Percentiles rank a stretch among this genome's conserved stretches.
These are phyloP conservation scores for Drosophila serrata DNA, from an alignment of 1,140 invertebrate species.

Conservation along the genomic window DNA sequence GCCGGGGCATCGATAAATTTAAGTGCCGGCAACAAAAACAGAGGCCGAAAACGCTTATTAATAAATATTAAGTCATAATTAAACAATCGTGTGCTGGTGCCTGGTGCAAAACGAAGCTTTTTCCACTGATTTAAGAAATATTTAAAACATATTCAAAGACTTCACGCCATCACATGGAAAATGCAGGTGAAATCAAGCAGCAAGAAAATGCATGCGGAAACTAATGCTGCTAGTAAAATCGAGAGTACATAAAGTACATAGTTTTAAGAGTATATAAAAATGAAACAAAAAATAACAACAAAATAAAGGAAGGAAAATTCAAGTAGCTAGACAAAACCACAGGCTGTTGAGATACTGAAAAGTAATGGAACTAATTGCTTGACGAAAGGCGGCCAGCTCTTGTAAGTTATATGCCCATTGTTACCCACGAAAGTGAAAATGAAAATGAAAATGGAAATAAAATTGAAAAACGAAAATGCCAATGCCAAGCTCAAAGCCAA, in stretches of 20 bases:
- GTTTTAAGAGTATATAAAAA: slow-evolving; percentile 6
- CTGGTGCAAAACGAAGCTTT: slow-evolving; percentile 60
- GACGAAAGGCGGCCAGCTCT: slow-evolving; percentile 71
- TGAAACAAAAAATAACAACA: slow-evolving; percentile 9
- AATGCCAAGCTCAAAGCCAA: slow-evolving; percentile 74
- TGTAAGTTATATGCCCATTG: slow-evolving; percentile 45
- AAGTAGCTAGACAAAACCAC: slow-evolving; percentile 40
- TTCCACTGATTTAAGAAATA: slow-evolving; percentile 57
- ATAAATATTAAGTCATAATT: slow-evolving; percentile 81
- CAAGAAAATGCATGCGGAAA: slow-evolving; percentile 74
- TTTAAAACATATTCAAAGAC: slow-evolving; percentile 35
- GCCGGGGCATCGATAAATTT: slow-evolving; percentile 40
- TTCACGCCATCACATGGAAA: slow-evolving; percentile 46
- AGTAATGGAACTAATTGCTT: slow-evolving; percentile 81
- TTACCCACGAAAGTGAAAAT: slow-evolving; percentile 62
- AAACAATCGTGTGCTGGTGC: slow-evolving; percentile 47
- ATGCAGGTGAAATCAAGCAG: slow-evolving; percentile 56
- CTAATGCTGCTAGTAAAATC: slow-evolving; percentile 16
- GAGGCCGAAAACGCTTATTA: slow-evolving; percentile 56
- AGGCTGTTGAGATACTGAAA: slow-evolving; percentile 56
- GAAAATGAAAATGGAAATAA: slow-evolving; percentile 65
- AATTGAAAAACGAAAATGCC: slow-evolving; percentile 77
- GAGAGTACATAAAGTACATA: slow-evolving; percentile 39
- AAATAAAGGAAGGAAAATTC: slow-evolving; percentile 37
- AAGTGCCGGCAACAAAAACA: slow-evolving; percentile 33